Conservation (phyloP, 2,888 invertebrate genomes). For the Criorhina ranunculi region DNA sequence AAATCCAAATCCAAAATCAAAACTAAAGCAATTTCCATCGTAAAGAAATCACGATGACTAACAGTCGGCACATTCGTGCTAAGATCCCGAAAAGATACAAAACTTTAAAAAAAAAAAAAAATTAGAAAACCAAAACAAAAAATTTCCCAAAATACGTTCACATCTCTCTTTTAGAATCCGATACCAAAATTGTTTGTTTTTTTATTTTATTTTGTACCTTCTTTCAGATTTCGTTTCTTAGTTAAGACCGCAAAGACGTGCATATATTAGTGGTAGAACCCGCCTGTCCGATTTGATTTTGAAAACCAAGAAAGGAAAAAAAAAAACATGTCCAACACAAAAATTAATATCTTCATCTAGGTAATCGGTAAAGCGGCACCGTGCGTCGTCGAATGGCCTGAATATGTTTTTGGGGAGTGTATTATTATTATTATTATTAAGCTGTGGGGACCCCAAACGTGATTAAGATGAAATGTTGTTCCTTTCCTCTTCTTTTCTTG, state of each 20-base stretch:
- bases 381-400: slow-evolving; percentile 48
- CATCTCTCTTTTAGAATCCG: slow-evolving; percentile 44
- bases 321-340: slow-evolving; percentile 42
- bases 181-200: slow-evolving; percentile 18
- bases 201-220: neutral
- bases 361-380: slow-evolving; percentile 49
- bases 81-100: slow-evolving; percentile 33
- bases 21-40: slow-evolving; percentile 47
- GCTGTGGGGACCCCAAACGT: slow-evolving; percentile 68
- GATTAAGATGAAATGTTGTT: slow-evolving; percentile 74
- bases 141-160: slow-evolving; percentile 28
- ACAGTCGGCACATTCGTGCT: slow-evolving; percentile 23
- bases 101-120: neutral
- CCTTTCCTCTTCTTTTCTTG: slow-evolving; percentile 10
- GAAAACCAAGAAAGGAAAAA: slow-evolving; percentile 6
- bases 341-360: slow-evolving; percentile 74
- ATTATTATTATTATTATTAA: slow-evolving; percentile 72
- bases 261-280: slow-evolving; percentile 3
- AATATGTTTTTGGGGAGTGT: slow-evolving; percentile 58
- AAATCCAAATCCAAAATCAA: slow-evolving; percentile 48
- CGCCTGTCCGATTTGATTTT: slow-evolving; percentile 9
- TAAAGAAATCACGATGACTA: slow-evolving; percentile 34
- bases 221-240: slow-evolving; percentile 4
- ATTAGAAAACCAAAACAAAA: slow-evolving; percentile 13
- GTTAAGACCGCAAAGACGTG: slow-evolving; percentile 29